Percentiles rank a stretch among this genome's conserved stretches.
These are phyloP conservation scores for Luffia ferchaultella DNA, from an alignment of 2,888 invertebrate genomes.

Conservation along the genomic window DNA sequence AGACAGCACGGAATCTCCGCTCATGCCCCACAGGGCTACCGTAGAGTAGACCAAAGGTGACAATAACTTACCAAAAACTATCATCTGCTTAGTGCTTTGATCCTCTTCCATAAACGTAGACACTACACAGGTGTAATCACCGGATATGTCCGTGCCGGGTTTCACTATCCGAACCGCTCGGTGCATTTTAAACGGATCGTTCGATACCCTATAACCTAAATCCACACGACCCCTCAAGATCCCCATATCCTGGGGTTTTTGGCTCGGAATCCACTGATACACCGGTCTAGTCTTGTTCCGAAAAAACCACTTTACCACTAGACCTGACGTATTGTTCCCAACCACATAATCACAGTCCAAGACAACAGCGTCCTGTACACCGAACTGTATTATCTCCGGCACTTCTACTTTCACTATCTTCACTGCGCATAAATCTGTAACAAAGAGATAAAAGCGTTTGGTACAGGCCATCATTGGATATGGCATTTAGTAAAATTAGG, in stretches of 20 bases:
- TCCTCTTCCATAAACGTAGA: conserved; percentile 76
- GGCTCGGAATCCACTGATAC: conserved; percentile 81
- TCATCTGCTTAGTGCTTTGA: conserved; percentile 70
- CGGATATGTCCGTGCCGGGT: conserved; percentile 76
- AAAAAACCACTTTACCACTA: conserved; percentile 82
- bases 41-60: too few relatives aligned
- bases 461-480: too few relatives aligned
- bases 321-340: conserved; percentile 69
- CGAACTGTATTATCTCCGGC: conserved; percentile 69
- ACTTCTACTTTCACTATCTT: conserved; percentile 70
- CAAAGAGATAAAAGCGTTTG: conserved; percentile 31
- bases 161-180: conserved; percentile 76
- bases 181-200: conserved; percentile 73
- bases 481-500: too few relatives aligned
- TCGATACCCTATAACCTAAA: conserved; percentile 70
- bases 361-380: conserved; percentile 67
- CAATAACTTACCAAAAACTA: conserved; percentile 74
- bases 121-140: conserved; percentile 78
- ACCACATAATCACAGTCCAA: conserved; percentile 78
- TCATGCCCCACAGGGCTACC: too few relatives aligned
- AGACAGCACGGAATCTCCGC: too few relatives aligned
- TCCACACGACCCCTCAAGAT: conserved; percentile 65
- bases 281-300: conserved; percentile 72
- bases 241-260: conserved; percentile 72
- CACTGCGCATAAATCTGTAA: conserved; percentile 64